Evolutionary conservation across 2,797 vertebrate species (phyloP), one percentile per base, ranked within the genome.

Genomic region (Knipowitschia caucasica): DNA sequence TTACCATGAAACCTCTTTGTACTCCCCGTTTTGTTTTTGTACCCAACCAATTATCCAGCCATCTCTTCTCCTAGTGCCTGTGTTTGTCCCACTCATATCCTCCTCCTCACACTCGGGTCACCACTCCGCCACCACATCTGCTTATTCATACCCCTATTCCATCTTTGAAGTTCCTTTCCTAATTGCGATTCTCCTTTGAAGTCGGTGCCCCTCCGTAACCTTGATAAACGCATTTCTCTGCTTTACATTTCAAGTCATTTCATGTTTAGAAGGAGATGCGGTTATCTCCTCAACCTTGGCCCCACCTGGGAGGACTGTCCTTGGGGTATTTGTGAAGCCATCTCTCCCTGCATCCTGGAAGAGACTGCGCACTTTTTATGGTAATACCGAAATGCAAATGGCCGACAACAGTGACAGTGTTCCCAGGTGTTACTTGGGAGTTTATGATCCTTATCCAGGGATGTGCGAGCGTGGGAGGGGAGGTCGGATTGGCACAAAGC

Each of bases 131-230:
- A 57, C 47, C 50, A 15, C 23, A 70, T 73, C 44, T 65, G 52
- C 56, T 59, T 64, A 71, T 70, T 61, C 38, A 67, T 64, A 45
- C 59, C 71, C 49, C 59, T 75, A 64, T 46, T 57, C 53, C 53
- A 18, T 39, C 77, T 87, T 83, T 83, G 62, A 77, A 74, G 64
- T 73, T 54, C 15, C 40, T 50, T 26, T 27, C 63, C 47, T 85
- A 68, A 83, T 80, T 75, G 65, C 42, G 24, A 38, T 71, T 77
- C 75, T 36, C 57, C 69, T 85, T 80, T 81, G 65, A 83, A 81
- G 77, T 69, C 26, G n/a, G 42, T 25, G n/a, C 5, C 11, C 21
- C 50, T 67, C 15, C n/a, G 59, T 50, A 53, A 27, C 56, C 52
- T 34, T 53, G 26, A 61, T 55, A 56, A 68, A 80, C 75, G 24